A percentile compares a stretch with the other conserved stretches of the same genome.
These are phyloP conservation scores for Agriopis marginaria DNA, from an alignment of 2,888 invertebrate species.

Conservation along the genomic window DNA sequence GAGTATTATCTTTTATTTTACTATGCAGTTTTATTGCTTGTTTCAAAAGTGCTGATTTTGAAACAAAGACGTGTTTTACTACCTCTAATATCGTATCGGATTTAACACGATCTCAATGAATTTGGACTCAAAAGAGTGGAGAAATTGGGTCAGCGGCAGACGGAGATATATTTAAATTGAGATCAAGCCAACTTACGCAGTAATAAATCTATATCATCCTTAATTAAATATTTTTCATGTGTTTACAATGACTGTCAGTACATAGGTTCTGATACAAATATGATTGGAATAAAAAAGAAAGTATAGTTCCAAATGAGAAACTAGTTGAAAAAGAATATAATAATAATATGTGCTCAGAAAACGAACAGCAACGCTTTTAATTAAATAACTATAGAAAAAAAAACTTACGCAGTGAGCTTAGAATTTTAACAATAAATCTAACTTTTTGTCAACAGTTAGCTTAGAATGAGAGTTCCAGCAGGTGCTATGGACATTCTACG, in stretches of 20 bases:
- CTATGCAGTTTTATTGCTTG: neutral
- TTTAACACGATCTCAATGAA: conserved; percentile 23
- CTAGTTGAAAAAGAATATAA: neutral
- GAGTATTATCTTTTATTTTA: conserved; percentile 59
- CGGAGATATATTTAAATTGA: conserved; percentile 47
- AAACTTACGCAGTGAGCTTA: neutral
- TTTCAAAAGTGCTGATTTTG: neutral
- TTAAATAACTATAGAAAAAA: neutral
- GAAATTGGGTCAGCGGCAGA: conserved; percentile 50
- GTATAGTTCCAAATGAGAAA: neutral
- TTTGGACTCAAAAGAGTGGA: conserved; percentile 41
- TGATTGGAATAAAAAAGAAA: neutral
- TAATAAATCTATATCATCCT: conserved; percentile 28
- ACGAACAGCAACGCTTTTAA: neutral
- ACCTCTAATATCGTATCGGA: neutral
- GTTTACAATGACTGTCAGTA: conserved; percentile 8
- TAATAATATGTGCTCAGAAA: neutral
- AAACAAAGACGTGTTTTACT: conserved; percentile 15
- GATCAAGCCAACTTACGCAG: conserved; percentile 43
- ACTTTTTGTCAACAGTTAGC: conserved; percentile 28
- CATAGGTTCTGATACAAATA: neutral
- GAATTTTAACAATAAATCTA: conserved; percentile 5
- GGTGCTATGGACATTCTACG: conserved; percentile 41
- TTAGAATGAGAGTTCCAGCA: conserved; percentile 39
- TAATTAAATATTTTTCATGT: conserved; percentile 30